Evolutionary conservation across 2,888 invertebrate genomes (phyloP), one percentile per base, ranked within the genome.

Genomic region (Lithosia quadra): DNA sequence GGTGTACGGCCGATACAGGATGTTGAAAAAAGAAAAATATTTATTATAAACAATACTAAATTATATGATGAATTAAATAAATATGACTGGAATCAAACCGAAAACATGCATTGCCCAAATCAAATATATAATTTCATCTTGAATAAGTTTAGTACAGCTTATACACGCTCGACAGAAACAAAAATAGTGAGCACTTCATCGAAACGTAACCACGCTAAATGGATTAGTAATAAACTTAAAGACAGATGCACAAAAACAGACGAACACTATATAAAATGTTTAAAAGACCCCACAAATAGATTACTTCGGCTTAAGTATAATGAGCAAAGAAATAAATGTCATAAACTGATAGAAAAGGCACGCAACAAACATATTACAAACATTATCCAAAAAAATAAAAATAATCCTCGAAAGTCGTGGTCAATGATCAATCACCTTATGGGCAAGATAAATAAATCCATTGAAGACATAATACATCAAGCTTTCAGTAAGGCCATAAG

Each of bases 211-310:
- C n/a, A n/a, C n/a, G n/a, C n/a, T n/a, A n/a, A n/a, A n/a, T n/a
- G n/a, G n/a, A n/a, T n/a, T n/a, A n/a, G n/a, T n/a, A n/a, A n/a
- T n/a, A n/a, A n/a, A n/a, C n/a, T n/a, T n/a, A n/a, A n/a, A n/a
- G n/a, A n/a, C n/a, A n/a, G n/a, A n/a, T n/a, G n/a, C n/a, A n/a
- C n/a, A n/a, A n/a, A n/a, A n/a, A n/a, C n/a, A n/a, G n/a, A n/a
- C n/a, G n/a, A n/a, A n/a, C n/a, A n/a, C n/a, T n/a, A n/a, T n/a
- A n/a, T 53, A 4, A 53, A 21, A 53, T 53, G 53, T n/a, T n/a
- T 53, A n/a, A 53, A 53, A n/a, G 53, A 53, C 8, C 53, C 53
- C 21, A 53, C 53, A 53, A 53, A 53, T n/a, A 53, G 53, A 53
- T 53, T 53, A 21, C 53, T 53, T 49, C 49, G 49, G 18, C 49